A percentile compares a stretch with the other conserved stretches of the same genome.
These are phyloP conservation scores for Eledone cirrhosa DNA, from an alignment of 2,888 invertebrate genomes.

Conservation along the genomic window DNA sequence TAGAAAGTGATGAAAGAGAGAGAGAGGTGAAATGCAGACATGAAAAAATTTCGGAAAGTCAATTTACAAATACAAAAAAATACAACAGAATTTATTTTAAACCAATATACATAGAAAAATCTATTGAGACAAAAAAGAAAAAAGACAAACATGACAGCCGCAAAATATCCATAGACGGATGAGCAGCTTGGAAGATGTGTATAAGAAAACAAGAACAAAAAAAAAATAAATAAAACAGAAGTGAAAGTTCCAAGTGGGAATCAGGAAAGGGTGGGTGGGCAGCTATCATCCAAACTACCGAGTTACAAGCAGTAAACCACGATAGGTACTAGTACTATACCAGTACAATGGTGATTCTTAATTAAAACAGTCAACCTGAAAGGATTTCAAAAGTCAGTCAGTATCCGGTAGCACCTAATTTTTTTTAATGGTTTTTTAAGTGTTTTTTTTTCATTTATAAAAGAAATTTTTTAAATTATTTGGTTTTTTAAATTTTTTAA, in stretches of 20 bases:
- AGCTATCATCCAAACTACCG: too few species aligned
- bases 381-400: constrained; percentile 26
- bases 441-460: constrained; percentile 10
- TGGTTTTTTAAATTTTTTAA: background rate
- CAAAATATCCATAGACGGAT: too few species aligned
- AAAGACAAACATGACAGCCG: too few species aligned
- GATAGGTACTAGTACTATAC: background rate
- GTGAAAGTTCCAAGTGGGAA: too few species aligned
- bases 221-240: background rate
- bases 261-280: too few species aligned
- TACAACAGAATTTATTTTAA: background rate
- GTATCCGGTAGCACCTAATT: constrained; percentile 25
- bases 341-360: background rate
- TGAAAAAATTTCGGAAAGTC: background rate
- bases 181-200: too few species aligned
- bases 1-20: constrained; percentile 1
- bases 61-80: background rate
- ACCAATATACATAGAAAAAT: too few species aligned
- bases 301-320: too few species aligned
- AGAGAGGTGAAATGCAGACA: background rate
- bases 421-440: background rate
- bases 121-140: too few species aligned
- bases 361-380: background rate
- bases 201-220: background rate
- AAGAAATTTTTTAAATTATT: constrained; percentile 5